Evolutionary conservation across 2,888 invertebrate genomes (phyloP).

Genomic region (Chesias legatella): DNA sequence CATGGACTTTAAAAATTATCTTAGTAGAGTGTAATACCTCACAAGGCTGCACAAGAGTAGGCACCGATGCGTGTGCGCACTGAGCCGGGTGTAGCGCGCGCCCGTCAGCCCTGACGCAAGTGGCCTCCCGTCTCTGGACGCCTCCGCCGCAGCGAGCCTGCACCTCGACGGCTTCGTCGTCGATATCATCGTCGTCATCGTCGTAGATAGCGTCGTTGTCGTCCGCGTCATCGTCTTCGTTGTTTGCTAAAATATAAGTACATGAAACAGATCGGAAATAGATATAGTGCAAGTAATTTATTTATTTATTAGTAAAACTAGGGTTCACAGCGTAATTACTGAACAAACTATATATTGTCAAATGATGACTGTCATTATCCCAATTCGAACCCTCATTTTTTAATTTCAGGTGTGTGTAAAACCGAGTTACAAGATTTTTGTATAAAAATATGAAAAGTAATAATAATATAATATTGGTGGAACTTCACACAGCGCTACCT

Average conservation of each 20-base stretch:
- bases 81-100: constrained; percentile 67
- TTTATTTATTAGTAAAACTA: no score
- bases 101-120: constrained; percentile 76
- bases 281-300: no score
- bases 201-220: constrained; percentile 64
- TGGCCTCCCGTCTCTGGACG: constrained; percentile 77
- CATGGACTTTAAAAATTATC: no score
- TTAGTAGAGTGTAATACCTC: constrained; percentile 49
- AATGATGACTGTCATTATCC: no score
- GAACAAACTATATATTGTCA: no score
- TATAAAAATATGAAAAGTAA: no score
- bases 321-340: no score
- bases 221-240: constrained; percentile 57
- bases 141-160: constrained; percentile 78
- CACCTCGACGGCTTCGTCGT: constrained; percentile 36
- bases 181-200: constrained; percentile 55
- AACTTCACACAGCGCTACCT: no score
- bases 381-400: no score
- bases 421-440: no score
- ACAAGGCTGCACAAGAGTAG: constrained; percentile 78
- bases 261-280: background rate
- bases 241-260: constrained; percentile 33
- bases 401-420: no score
- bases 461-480: no score
- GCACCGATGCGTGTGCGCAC: constrained; percentile 73